Evolutionary conservation across 1,140 invertebrate genomes (phyloP), one percentile per base, ranked within the genome.

Genomic region (Onthophagus taurus): DNA sequence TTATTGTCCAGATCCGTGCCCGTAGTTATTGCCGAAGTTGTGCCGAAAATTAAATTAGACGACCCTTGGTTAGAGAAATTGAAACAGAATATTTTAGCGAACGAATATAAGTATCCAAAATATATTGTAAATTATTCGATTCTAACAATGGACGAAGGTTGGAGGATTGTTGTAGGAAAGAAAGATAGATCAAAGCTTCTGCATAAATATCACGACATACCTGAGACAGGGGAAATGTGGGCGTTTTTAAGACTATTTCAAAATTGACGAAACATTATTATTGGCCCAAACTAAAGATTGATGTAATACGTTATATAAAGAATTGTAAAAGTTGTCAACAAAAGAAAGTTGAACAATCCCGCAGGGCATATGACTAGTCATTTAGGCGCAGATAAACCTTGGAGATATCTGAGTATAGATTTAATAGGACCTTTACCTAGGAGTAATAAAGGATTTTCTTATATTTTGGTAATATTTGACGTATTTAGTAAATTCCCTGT

Each of bases 401-500:
- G 33, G 44, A 16, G 38, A 29, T 5, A 18, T 11, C 3, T 45
- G 2, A 45, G 34, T 38, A 24, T 38, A 3, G 34, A 45, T 21
- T 11, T 24, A 3, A 17, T 45, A 9, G 44, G 34, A 14, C 33
- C 34, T 17, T 45, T 45, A 20, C 44, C 44, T 20, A 18, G 20
- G 4, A 29, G 21, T 14, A 30, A 26, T 9, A 18, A 21, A 9
- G 33, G 44, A 1, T 11, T 38, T n/a, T 17, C 33, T 7, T 44
- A 13, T 38, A 37, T 45, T 3, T 17, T 45, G 2, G 44, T 45
- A 4, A 13, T 37, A 7, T 33, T 16, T 5, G 44, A 45, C 18
- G n/a, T 3, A 4, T 45, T 45, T 17, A 44, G 31, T 6, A 44
- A 44, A 29, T 44, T 44, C 19, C 8, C 18, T 35, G 9, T 44